Conservation (phyloP, 2,888 invertebrate genomes). For the Yponomeuta sedellus region DNA sequence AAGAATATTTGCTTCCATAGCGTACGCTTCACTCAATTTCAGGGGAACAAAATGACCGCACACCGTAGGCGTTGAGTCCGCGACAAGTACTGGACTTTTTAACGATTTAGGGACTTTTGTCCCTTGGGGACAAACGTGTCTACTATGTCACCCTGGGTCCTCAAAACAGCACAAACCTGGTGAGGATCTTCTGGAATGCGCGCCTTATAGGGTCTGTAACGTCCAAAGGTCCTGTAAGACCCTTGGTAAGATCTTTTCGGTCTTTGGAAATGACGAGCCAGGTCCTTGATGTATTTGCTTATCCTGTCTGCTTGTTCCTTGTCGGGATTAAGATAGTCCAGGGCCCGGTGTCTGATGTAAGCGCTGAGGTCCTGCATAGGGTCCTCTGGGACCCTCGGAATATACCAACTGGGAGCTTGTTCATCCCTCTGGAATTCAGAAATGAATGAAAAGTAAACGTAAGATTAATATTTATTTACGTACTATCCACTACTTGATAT, state of each 20-base stretch:
- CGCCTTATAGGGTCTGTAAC: constrained; percentile 18
- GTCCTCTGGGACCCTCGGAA: constrained; percentile 31
- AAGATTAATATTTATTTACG: too few species aligned
- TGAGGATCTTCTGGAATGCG: constrained; percentile 35
- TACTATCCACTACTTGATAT: too few species aligned
- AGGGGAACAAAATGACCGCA: too few species aligned
- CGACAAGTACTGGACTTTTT: too few species aligned
- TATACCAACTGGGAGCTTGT: not conserved
- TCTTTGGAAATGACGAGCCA: not conserved
- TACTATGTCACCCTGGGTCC: too few species aligned
- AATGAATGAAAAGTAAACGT: too few species aligned
- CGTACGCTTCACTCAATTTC: too few species aligned
- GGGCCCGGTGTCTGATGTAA: constrained; percentile 45
- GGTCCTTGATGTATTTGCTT: constrained; percentile 19
- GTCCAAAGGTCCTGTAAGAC: not conserved
- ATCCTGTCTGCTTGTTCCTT: constrained; percentile 35
- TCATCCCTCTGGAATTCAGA: constrained; percentile 26
- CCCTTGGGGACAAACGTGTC: too few species aligned
- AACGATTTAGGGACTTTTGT: too few species aligned
- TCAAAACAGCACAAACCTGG: constrained; percentile 16
- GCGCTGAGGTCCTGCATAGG: constrained; percentile 49
- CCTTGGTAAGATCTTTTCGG: not conserved
- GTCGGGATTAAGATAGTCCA: constrained; percentile 33
- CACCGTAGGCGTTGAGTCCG: too few species aligned
- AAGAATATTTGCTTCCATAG: too few species aligned